Conservation (phyloP, 2,888 invertebrate genomes). For the Chrysotoxum bicinctum region DNA sequence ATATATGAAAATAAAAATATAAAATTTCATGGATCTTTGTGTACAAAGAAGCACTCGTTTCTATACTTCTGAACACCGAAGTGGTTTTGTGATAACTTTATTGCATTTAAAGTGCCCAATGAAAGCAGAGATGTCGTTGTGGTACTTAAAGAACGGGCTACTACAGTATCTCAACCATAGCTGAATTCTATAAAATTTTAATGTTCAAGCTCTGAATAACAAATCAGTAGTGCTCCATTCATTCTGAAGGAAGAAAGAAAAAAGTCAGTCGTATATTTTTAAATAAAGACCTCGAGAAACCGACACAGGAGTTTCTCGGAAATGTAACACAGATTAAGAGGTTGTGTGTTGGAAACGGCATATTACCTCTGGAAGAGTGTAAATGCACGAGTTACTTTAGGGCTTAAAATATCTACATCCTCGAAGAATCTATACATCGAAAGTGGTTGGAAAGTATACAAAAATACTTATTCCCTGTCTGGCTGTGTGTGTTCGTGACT, state of each 20-base stretch:
- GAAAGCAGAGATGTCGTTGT: slow-evolving; percentile 34
- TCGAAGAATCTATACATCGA: slow-evolving; percentile 35
- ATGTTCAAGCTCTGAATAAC: slow-evolving; percentile 48
- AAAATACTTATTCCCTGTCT: neutral
- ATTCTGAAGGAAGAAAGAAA: slow-evolving; percentile 17
- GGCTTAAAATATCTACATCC: neutral
- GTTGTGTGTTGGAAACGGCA: slow-evolving; percentile 36
- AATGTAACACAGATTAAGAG: slow-evolving; percentile 51
- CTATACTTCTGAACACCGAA: slow-evolving; percentile 13
- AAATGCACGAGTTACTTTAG: slow-evolving; percentile 26
- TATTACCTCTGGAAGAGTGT: slow-evolving; percentile 27
- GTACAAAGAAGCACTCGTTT: slow-evolving; percentile 17
- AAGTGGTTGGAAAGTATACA: slow-evolving; percentile 4
- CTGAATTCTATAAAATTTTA: slow-evolving; percentile 46
- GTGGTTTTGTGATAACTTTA: slow-evolving; percentile 64
- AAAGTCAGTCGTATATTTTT: neutral
- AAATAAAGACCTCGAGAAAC: neutral
- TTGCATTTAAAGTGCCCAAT: slow-evolving; percentile 60
- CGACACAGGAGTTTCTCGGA: neutral
- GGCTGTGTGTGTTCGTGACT: neutral
- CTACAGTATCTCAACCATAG: slow-evolving; percentile 21
- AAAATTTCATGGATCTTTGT: slow-evolving; percentile 18
- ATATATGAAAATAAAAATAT: neutral
- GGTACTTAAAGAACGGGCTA: neutral
- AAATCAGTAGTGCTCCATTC: slow-evolving; percentile 35